Evolutionary conservation across 2,113 vertebrate genomes (phyloP), one percentile per base, ranked within the genome.

Genomic region (Rhizomys pruinosus): DNA sequence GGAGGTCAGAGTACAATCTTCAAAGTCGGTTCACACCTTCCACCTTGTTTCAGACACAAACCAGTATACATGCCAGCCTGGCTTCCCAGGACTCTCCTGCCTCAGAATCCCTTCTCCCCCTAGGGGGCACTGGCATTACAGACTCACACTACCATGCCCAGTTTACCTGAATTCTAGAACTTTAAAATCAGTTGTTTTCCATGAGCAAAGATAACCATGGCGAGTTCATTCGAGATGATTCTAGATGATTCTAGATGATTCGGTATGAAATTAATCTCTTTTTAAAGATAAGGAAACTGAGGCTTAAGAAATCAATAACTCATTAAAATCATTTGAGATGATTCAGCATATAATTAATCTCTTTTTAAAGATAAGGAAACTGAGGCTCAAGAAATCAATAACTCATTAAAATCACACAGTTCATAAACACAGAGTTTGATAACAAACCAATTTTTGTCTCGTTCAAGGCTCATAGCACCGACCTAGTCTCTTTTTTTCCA

Each of bases 361-460:
- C 66, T 82, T 12, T 82, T 61, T 55, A 34, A 7, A 89, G 37
- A 61, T 74, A 82, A 74, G 42, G 74, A 93, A 88, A 91, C 71
- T 55, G 44, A 57, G 72, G 55, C 44, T 72, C 29, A 42, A 29
- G 34, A 61, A 66, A n/a, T 94, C 82, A 92, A 77, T 52, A n/a
- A 80, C 69, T 68, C 23, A 7, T 80, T 52, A 84, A 88, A 59
- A 80, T 64, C 69, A 84, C n/a, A 61, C 7, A 73, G 81, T 39
- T 86, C 69, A 3, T 19, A 66, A 79, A 29, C 27, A 34, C 44
- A 61, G 85, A 78, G 16, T 59, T 76, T 76, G 10, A n/a, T 42
- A 74, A 77, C 37, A 71, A 59, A 71, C 52, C 66, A 37, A 72
- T 16, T n/a, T 88, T 29, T 1, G 0, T 47, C 52, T 90, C 52